Percentiles rank a stretch among this genome's conserved stretches.
These are phyloP conservation scores for Betta splendens DNA, from an alignment of 2,797 vertebrate genomes.

Conservation along the genomic window DNA sequence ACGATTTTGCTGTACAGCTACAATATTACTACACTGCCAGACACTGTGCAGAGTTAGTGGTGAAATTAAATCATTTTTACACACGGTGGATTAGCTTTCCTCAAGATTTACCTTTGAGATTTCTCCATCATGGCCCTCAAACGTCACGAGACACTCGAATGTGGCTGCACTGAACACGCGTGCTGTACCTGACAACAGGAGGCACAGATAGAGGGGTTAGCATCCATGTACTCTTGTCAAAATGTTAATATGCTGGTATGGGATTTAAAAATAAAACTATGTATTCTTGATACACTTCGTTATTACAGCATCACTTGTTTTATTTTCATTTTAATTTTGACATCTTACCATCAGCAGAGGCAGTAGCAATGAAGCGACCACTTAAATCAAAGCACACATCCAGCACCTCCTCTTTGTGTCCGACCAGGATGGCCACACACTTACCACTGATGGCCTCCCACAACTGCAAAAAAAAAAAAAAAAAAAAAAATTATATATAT, in stretches of 20 bases:
- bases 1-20: no score
- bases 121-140: constrained; percentile 91
- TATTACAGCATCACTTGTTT: no score
- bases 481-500: no score
- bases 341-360: constrained; percentile 90
- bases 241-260: constrained; percentile 6
- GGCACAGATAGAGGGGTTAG: not conserved
- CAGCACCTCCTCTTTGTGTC: constrained; percentile 89
- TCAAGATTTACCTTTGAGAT: constrained; percentile 88
- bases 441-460: constrained; percentile 86
- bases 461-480: constrained; percentile 80
- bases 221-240: not conserved
- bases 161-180: constrained; percentile 86
- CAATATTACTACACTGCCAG: not conserved
- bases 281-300: no score
- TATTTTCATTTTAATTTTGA: not conserved
- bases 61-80: constrained; percentile 2
- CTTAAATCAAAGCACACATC: constrained; percentile 94
- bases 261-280: no score
- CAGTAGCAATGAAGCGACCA: constrained; percentile 88
- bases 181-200: constrained; percentile 83
- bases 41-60: no score
- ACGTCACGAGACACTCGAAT: constrained; percentile 84
- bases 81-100: not conserved
- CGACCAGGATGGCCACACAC: constrained; percentile 85